Evolutionary conservation across 2,797 vertebrate species (phyloP), one percentile per base, ranked within the genome.

Genomic region (Pseudopleuronectes americanus): DNA sequence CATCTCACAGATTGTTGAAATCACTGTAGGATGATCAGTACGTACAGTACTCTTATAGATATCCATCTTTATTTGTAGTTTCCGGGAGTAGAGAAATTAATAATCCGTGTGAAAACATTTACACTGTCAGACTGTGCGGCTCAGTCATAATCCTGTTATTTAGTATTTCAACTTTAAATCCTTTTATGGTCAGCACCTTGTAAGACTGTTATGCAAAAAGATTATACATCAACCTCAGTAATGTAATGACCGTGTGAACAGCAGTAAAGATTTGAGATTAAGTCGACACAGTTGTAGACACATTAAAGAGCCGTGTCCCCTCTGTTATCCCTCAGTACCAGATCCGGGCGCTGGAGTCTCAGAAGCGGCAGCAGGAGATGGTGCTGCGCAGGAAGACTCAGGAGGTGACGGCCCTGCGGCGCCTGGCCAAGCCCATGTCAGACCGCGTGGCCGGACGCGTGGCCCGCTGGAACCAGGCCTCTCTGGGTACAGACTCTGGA

Each of bases 361-460:
- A 99, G 92, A 99, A 99, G 89, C 90, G 96, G 12, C 98, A 99
- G 87, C 98, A 99, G 91, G 97, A 99, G 72, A 89, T 98, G 10
- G 97, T 99, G 4, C 88, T 99, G 67, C 94, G 96, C 81, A 94
- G 98, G 82, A 99, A 97, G 84, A 99, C 97, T 0, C 97, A 99
- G 91, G 98, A 99, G 90, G 98, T 99, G 60, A 96, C 96, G 0
- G 96, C 97, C 0, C 93, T 99, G 81, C 94, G 97, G 17, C 96
- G 98, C n/a, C 79, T 97, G 33, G 92, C 98, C 70, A 99, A 98
- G 76, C 98, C 97, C 78, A 96, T 97, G 96, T 97, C 97, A 0
- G 97, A 99, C 41, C 95, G 96, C 0, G 96, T 93, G 4, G 95
- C 95, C 0, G 97, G 97, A 5, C 94, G 97, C 0, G 73, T 71